Evolutionary conservation across 2,888 invertebrate species (phyloP), one percentile per base, ranked within the genome.

Genomic region (Polylopha cassiicola): DNA sequence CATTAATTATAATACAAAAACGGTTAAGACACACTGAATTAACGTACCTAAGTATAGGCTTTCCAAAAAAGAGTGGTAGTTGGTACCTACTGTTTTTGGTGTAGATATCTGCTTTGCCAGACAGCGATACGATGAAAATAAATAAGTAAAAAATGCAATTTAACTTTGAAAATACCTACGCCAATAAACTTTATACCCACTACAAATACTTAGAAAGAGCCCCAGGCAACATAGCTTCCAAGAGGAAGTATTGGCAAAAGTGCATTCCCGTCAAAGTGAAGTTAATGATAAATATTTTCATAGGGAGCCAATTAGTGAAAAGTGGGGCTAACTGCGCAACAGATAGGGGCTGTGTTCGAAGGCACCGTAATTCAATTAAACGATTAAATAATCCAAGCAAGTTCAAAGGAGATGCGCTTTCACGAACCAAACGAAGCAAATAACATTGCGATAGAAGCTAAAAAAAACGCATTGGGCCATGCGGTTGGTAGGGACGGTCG

Each of bases 341-440:
- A 71, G 76, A 78, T 76, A 74, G 74, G 73, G 73, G 66, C 60
- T 50, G 55, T 54, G 62, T 64, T 65, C 58, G 58, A 61, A 58
- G 68, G 65, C 59, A 64, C 63, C 64, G 74, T 82, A 76, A 81
- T 84, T 82, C 76, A 78, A 80, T 84, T 81, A 82, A 77, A 80
- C 72, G 75, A 80, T 82, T 84, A 80, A 81, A 82, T 82, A 82
- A 80, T 81, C 77, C 76, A 73, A 64, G 61, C 61, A 63, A 78
- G 73, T 80, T 84, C 81, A 84, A 84, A 84, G 78, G 73, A 75
- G 76, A 81, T 80, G 78, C 74, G 74, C 78, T 76, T 80, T 73
- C 69, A 70, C 55, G 68, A 74, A 77, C 66, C 76, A 80, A 80
- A 77, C 68, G 76, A 73, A 73, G 72, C 73, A 78, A 78, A 81